Conservation (phyloP, 2,797 vertebrate species). For the Leptodactylus fallax region DNA sequence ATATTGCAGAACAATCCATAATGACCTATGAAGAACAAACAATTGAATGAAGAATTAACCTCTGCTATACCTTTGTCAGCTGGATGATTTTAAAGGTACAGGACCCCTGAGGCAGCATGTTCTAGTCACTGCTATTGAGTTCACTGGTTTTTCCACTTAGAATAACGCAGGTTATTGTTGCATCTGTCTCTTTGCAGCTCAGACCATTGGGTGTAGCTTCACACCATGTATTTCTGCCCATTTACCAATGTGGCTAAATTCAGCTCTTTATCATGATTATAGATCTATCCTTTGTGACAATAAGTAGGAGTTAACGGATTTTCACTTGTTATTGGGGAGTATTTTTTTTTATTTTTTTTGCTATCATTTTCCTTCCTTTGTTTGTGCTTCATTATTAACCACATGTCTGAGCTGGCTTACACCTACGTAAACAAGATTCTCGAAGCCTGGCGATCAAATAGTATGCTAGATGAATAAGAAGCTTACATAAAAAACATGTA, state of each 20-base stretch:
- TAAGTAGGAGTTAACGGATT: slow-evolving; percentile 46
- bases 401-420: slow-evolving; percentile 28
- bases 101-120: not conserved
- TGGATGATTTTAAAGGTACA: not conserved
- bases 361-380: slow-evolving; percentile 50
- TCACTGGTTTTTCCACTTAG: not conserved
- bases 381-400: slow-evolving; percentile 54
- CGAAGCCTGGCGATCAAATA: slow-evolving; percentile 31
- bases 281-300: slow-evolving; percentile 26
- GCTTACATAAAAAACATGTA: slow-evolving; percentile 23
- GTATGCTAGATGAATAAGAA: slow-evolving; percentile 31
- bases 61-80: not conserved
- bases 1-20: too few relatives aligned
- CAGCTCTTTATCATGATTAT: slow-evolving; percentile 37
- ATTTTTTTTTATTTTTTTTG: slow-evolving; percentile 37
- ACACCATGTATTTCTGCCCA: not conserved
- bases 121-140: not conserved
- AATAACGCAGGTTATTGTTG: not conserved
- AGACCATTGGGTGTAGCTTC: too few relatives aligned
- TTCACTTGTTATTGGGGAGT: slow-evolving; percentile 40
- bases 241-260: not conserved
- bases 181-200: not conserved
- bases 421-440: slow-evolving; percentile 54
- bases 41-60: not conserved
- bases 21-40: too few relatives aligned